Evolutionary conservation across 2,888 invertebrate genomes (phyloP).

Genomic region (Listrodromus nycthemerus): DNA sequence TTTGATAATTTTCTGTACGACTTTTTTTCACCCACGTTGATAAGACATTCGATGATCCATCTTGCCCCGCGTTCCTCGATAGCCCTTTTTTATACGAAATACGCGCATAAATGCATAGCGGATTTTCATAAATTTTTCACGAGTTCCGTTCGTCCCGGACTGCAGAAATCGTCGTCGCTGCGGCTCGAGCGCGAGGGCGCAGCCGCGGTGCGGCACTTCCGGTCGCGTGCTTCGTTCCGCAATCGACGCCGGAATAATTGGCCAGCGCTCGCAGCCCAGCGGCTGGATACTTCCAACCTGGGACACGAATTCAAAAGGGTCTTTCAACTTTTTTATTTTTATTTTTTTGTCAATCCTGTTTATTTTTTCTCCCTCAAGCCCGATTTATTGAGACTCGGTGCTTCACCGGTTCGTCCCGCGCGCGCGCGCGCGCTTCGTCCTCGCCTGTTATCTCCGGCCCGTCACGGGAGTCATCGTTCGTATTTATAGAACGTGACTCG

Average conservation of each 20-base stretch:
- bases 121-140: background rate
- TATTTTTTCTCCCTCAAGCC: constrained; percentile 11
- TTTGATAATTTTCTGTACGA: too few species aligned
- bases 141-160: background rate
- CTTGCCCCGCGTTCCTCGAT: too few species aligned
- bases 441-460: constrained; percentile 66
- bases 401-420: background rate
- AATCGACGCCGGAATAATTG: constrained; percentile 42
- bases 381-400: background rate
- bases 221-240: constrained; percentile 55
- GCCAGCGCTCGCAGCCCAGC: background rate
- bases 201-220: constrained; percentile 5
- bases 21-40: too few species aligned
- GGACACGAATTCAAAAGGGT: background rate
- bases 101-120: too few species aligned
- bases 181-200: background rate
- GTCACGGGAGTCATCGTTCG: constrained; percentile 72
- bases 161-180: background rate
- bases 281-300: background rate
- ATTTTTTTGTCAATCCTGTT: background rate
- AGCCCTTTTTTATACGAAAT: too few species aligned
- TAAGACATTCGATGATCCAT: too few species aligned
- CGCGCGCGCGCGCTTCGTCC: background rate
- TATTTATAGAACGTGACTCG: constrained; percentile 80
- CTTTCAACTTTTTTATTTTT: background rate